A percentile compares a stretch with the other conserved stretches of the same genome.
These are phyloP conservation scores for Pheosia gnoma DNA, from an alignment of 2,888 invertebrate species.

Conservation along the genomic window DNA sequence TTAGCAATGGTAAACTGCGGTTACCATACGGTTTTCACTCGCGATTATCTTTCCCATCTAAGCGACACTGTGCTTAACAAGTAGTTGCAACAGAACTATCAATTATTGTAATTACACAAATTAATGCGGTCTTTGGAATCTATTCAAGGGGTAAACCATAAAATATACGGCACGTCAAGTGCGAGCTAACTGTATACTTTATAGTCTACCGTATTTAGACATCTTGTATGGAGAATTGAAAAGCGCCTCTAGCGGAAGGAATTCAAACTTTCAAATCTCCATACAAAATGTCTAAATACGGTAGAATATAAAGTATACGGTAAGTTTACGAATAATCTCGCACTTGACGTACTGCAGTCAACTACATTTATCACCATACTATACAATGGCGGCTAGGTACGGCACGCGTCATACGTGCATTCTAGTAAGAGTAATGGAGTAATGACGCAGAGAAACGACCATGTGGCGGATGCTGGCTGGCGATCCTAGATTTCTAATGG, in stretches of 20 bases:
- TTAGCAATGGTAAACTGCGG: conserved; percentile 3
- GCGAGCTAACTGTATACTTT: too few relatives aligned
- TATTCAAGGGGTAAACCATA: too few relatives aligned
- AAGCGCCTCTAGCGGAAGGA: too few relatives aligned
- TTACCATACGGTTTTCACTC: conserved; percentile 1
- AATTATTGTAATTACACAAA: too few relatives aligned
- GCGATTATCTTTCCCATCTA: conserved; percentile 1
- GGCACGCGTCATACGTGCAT: conserved; percentile 4
- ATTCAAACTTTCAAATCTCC: too few relatives aligned
- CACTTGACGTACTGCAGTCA: neutral
- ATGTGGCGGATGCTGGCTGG: conserved; percentile 31
- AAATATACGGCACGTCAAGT: too few relatives aligned
- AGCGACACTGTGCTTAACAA: neutral
- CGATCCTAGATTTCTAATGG: conserved; percentile 47
- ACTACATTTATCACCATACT: neutral
- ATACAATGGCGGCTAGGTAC: conserved; percentile 12
- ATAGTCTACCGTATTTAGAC: too few relatives aligned
- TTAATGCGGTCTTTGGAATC: too few relatives aligned
- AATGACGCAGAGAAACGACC: conserved; percentile 38
- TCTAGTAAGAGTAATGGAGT: conserved; percentile 30
- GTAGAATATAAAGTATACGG: too few relatives aligned
- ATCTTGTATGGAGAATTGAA: too few relatives aligned
- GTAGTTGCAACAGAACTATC: neutral
- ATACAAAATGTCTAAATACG: too few relatives aligned
- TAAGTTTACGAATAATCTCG: too few relatives aligned